These are phyloP conservation scores for Grammomys dolichurus DNA, from an alignment of 2,113 vertebrate genomes.

Conservation along the genomic window DNA sequence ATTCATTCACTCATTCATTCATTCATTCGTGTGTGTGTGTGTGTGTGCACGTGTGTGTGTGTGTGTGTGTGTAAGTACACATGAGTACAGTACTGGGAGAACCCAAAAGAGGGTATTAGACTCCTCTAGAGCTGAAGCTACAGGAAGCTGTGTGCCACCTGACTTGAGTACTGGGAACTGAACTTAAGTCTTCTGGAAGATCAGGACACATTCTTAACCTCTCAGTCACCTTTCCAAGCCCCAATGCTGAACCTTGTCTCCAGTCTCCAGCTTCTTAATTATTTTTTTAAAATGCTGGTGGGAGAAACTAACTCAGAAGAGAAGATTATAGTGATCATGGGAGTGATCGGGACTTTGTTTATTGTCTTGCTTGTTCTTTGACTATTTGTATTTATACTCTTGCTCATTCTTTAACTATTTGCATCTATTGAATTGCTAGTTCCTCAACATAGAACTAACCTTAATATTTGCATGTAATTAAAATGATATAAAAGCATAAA, in stretches of 20 bases:
- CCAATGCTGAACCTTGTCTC: not conserved
- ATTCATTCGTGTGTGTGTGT: not conserved
- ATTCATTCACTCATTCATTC: no score
- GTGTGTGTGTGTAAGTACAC: not conserved
- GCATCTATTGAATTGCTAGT: no score
- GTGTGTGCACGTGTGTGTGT: not conserved
- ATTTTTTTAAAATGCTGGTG: constrained; percentile 5
- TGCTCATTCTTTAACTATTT: no score
- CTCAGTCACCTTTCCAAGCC: not conserved
- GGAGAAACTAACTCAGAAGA: not conserved
- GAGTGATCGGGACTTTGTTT: no score
- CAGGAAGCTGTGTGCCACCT: not conserved
- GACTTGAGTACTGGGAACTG: not conserved
- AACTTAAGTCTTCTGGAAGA: not conserved
- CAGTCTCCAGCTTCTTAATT: not conserved
- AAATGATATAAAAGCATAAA: no score
- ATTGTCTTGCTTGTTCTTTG: no score
- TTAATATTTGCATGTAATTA: no score
- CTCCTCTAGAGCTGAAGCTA: no score
- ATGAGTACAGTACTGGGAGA: not conserved
- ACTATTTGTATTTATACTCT: no score
- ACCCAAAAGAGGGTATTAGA: not conserved
- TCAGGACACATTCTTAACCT: not conserved
- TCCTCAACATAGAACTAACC: no score
- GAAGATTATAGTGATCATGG: not conserved